Percentiles rank a stretch among this genome's conserved stretches.
These are phyloP conservation scores for Drosophila mettleri DNA, from an alignment of 2,888 invertebrate species.

Conservation along the genomic window DNA sequence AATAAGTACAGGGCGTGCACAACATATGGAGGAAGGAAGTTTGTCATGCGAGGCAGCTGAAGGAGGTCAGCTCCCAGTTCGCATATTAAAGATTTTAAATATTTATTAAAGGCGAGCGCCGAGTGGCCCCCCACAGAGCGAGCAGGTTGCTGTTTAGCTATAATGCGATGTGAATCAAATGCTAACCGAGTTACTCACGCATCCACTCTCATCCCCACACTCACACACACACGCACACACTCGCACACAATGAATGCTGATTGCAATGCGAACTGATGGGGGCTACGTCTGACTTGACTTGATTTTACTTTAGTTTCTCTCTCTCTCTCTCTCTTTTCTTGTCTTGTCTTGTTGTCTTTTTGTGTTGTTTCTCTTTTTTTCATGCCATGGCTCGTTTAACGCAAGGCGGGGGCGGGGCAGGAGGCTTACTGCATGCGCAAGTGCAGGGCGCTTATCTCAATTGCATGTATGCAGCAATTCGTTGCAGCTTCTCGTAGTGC, in stretches of 20 bases:
- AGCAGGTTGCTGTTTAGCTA: conserved; percentile 39
- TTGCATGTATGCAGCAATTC: conserved; percentile 71
- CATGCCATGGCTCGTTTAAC: conserved; percentile 68
- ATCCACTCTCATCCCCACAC: conserved; percentile 30
- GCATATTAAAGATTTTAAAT: conserved; percentile 46
- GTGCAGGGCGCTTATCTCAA: conserved; percentile 67
- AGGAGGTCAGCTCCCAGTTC: conserved; percentile 49
- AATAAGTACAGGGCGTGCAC: conserved; percentile 19
- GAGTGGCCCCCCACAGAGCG: conserved; percentile 24
- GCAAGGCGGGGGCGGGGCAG: background rate
- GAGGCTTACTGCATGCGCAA: conserved; percentile 20
- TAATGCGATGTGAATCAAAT: conserved; percentile 40
- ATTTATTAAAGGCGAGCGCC: conserved; percentile 44
- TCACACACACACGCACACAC: conserved; percentile 48
- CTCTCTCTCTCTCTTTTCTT: conserved; percentile 1
- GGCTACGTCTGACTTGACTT: conserved; percentile 21
- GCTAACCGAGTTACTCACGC: conserved; percentile 53
- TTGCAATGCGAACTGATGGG: conserved; percentile 53
- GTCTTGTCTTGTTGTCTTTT: background rate
- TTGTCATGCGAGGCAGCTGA: conserved; percentile 46
- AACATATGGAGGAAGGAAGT: conserved; percentile 43
- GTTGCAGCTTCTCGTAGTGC: conserved; percentile 42
- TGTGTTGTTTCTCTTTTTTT: conserved; percentile 2
- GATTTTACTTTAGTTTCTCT: conserved; percentile 19
- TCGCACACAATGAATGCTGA: conserved; percentile 53